phyloP scores from a whole-genome alignment of 1,140 invertebrate genomes.

The Drosophila kohkoa region DNA sequence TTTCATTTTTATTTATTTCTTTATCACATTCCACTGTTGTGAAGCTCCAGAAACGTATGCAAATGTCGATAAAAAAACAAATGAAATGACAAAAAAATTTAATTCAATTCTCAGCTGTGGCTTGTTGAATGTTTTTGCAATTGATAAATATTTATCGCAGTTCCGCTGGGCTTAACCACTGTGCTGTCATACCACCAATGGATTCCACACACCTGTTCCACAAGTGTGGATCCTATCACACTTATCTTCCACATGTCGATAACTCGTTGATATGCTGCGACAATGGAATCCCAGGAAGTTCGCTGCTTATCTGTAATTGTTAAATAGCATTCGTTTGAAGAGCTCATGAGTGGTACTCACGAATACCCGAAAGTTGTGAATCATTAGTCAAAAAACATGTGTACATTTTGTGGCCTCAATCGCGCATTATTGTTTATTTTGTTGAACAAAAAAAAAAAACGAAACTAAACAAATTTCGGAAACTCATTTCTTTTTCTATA shows the following conservation, averaged over 20 bases:
- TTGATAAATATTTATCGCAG: slow-evolving; percentile 3
- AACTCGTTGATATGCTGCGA: background rate
- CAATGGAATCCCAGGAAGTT: background rate
- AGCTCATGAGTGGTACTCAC: background rate
- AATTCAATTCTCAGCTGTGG: no score
- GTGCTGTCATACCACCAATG: background rate
- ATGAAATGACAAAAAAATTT: no score
- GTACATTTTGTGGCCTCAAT: slow-evolving; percentile 28
- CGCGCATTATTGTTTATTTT: slow-evolving; percentile 65
- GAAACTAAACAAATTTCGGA: slow-evolving; percentile 45
- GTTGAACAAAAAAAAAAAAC: slow-evolving; percentile 12
- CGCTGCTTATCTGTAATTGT: slow-evolving; percentile 2
- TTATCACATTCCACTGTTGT: no score
- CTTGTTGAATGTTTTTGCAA: background rate
- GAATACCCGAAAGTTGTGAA: slow-evolving; percentile 1
- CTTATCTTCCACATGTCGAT: background rate
- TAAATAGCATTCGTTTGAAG: slow-evolving; percentile 11
- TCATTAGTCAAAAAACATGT: slow-evolving; percentile 23
- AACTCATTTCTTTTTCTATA: background rate
- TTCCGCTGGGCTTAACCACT: slow-evolving; percentile 2
- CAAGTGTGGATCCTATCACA: background rate
- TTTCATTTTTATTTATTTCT: no score
- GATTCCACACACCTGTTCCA: background rate
- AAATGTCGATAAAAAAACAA: no score
- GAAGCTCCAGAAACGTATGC: no score